Percentiles rank a stretch among this genome's conserved stretches.
These are phyloP conservation scores for Procambarus clarkii DNA, from an alignment of 1,140 invertebrate genomes.

Conservation along the genomic window DNA sequence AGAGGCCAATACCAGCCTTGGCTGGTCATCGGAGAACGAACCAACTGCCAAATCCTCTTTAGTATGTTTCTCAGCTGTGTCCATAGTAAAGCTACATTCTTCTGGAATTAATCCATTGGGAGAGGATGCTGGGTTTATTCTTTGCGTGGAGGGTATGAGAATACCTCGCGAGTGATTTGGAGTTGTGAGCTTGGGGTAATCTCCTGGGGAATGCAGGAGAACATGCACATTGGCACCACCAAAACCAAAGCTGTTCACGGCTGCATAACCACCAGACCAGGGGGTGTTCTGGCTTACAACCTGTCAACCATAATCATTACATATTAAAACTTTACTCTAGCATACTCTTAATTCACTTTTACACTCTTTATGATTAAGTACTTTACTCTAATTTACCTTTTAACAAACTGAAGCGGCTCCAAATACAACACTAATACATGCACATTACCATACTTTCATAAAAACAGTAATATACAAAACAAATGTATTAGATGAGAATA, in stretches of 20 bases:
- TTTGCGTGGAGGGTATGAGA: constrained; percentile 45
- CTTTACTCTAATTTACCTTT: too few species aligned
- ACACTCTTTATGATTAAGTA: too few species aligned
- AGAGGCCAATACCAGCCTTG: constrained; percentile 86
- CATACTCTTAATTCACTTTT: too few species aligned
- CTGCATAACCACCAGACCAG: constrained; percentile 89
- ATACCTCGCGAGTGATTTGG: neutral
- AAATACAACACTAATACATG: too few species aligned
- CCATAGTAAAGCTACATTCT: neutral
- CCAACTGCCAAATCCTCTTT: neutral
- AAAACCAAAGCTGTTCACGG: constrained; percentile 97
- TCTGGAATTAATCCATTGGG: constrained; percentile 12
- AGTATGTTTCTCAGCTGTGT: neutral
- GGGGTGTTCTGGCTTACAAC: constrained; percentile 87
- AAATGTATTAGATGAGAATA: too few species aligned
- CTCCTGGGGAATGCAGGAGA: constrained; percentile 81
- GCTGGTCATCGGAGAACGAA: constrained; percentile 74
- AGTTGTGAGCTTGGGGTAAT: constrained; percentile 27
- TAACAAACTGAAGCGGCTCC: too few species aligned
- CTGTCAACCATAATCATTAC: constrained; percentile 74
- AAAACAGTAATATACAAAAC: too few species aligned
- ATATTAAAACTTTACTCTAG: neutral
- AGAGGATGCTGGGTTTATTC: constrained; percentile 18
- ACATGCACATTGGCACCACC: constrained; percentile 97
- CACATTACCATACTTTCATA: too few species aligned